These are phyloP conservation scores for Tamandua tetradactyla DNA, from an alignment of 2,797 vertebrate species.

Conservation along the genomic window DNA sequence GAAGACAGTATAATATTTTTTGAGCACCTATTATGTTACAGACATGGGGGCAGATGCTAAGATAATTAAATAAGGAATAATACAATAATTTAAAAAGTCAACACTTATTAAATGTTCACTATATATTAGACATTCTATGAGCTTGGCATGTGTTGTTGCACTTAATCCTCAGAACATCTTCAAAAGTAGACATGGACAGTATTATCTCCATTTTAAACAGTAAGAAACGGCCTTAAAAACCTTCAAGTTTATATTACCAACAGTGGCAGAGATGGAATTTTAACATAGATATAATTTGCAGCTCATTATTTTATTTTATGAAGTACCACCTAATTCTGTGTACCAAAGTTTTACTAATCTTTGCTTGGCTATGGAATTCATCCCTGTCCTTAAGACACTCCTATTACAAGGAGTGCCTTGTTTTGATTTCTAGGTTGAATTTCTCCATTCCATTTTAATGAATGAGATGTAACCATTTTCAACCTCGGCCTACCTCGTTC, in stretches of 20 bases:
- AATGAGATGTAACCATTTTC: not conserved
- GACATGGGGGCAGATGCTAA: not conserved
- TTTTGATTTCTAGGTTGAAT: not conserved
- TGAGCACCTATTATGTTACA: not conserved
- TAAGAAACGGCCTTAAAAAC: not conserved
- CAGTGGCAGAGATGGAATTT: not conserved
- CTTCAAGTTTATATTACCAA: not conserved
- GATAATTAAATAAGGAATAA: not conserved
- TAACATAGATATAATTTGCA: not conserved
- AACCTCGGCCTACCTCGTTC: not conserved
- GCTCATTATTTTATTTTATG: not conserved
- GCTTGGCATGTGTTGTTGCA: not conserved
- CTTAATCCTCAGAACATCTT: not conserved
- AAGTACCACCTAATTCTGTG: not conserved
- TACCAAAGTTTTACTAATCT: not conserved
- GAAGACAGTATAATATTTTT: slow-evolving; percentile 14
- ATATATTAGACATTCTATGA: not conserved
- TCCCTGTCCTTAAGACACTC: not conserved
- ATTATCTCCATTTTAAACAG: not conserved
- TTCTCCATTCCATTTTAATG: not conserved
- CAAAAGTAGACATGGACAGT: not conserved
- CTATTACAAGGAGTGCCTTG: not conserved
- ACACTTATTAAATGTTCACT: not conserved
- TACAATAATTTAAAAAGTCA: not conserved
- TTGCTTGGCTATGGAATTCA: not conserved